Evolutionary conservation across 2,888 invertebrate species (phyloP), one percentile per base, ranked within the genome.

Genomic region (Philaethria dido): DNA sequence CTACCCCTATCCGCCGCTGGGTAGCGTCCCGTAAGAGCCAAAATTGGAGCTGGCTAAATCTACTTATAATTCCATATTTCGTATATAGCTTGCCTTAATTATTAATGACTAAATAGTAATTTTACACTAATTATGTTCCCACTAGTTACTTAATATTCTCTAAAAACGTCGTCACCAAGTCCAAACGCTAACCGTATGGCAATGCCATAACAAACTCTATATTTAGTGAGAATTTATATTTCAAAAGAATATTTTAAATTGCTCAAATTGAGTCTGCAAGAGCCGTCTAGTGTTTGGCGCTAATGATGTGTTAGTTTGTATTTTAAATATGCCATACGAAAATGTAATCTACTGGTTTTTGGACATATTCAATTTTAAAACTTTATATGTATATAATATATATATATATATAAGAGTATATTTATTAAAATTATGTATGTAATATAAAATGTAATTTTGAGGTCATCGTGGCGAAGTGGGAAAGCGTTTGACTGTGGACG

Each of bases 161-260:
- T n/a, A n/a, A 54, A 20, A 54, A 18, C 9, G 18, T 20, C 6
- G 2, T 2, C 6, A 55, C 8, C 3, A n/a, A 39, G 22, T 36
- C 11, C 0, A 60, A 55, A 13, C 16, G 50, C 55, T 6, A 14
- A 22, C 42, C 18, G 6, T 69, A 14, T 67, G 39, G 39, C 11
- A n/a, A 57, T 13, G 42, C 22, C 57, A 20, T 61, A 44, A 57
- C 22, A 22, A 60, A 63, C 48, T 36, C 55, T 68, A 69, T 72
- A 68, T 72, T 71, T 68, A 62, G 62, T 54, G 47, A 61, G 64
- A 69, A 72, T 72, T 72, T 71, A 71, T 71, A 68, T 71, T 71
- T 66, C 62, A 66, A 69, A 71, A 61, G 69, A 66, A 69, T 71
- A 72, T 69, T 71, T 69, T 66, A 69, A 72, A 72, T 72, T 69